Percentiles rank a stretch among this genome's conserved stretches.
These are phyloP conservation scores for Anthopleura xanthogrammica DNA, from an alignment of 92 coral and sea anemone species.

Conservation along the genomic window DNA sequence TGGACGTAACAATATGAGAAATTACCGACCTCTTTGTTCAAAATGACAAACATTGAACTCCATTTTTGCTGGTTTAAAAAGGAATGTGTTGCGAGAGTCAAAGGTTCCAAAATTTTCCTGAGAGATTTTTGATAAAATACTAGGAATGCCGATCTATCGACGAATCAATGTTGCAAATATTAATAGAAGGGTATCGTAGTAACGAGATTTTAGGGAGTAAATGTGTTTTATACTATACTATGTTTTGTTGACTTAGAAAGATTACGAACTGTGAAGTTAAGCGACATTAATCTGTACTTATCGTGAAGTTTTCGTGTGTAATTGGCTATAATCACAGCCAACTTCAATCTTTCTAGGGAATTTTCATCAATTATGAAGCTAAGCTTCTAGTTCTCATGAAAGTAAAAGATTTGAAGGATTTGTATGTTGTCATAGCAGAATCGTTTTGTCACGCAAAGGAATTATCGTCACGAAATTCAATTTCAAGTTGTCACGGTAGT, in stretches of 20 bases:
- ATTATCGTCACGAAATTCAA: not conserved
- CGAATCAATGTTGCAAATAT: not conserved
- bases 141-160: not conserved
- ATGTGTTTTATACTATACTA: not conserved
- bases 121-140: not conserved
- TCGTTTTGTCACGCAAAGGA: not conserved
- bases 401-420: not conserved
- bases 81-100: not conserved
- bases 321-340: not conserved
- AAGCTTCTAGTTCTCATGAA: not conserved
- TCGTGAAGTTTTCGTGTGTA: not conserved
- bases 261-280: not conserved
- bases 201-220: not conserved
- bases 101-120: not conserved
- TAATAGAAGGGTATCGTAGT: not conserved
- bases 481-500: not conserved
- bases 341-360: not conserved
- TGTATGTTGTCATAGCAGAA: not conserved
- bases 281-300: not conserved
- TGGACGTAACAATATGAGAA: not conserved
- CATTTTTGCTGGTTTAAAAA: too few relatives aligned
- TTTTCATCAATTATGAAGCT: not conserved
- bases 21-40: too few relatives aligned
- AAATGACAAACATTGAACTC: too few relatives aligned
- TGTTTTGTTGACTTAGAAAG: not conserved